Conservation (phyloP, 2,113 vertebrate species). For the Nycticebus coucang region DNA sequence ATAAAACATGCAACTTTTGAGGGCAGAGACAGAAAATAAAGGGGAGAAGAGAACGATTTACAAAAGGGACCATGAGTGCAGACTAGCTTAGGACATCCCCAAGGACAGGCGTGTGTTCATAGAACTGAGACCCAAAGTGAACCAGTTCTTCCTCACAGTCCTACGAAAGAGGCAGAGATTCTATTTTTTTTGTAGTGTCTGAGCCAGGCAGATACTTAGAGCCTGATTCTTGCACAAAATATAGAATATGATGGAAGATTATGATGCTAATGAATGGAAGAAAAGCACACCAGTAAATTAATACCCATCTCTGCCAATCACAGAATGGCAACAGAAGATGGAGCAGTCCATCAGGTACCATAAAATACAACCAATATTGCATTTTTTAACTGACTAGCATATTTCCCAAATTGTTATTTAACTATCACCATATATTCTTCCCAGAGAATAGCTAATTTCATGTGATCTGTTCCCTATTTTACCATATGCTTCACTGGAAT, state of each 20-base stretch:
- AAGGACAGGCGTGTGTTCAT: background rate
- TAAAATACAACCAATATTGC: background rate
- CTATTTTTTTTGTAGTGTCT: background rate
- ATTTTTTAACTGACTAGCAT: background rate
- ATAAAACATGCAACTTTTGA: background rate
- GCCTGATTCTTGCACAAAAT: background rate
- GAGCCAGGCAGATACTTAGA: background rate
- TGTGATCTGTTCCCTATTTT: background rate
- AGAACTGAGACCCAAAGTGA: background rate
- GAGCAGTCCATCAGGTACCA: background rate
- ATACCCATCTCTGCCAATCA: background rate
- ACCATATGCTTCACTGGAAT: background rate
- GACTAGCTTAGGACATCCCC: background rate
- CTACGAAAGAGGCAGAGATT: background rate
- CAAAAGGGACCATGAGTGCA: background rate
- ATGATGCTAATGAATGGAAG: background rate
- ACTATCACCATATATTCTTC: background rate
- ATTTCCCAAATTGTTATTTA: background rate
- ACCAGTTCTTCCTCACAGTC: background rate
- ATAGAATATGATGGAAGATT: background rate
- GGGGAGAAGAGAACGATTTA: background rate
- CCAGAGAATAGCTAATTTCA: background rate
- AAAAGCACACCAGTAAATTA: background rate
- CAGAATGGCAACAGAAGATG: background rate
- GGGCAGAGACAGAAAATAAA: background rate